Base-by-base conservation (phyloP, 2,797 vertebrate species). In the Erithacus rubecula region DNA sequence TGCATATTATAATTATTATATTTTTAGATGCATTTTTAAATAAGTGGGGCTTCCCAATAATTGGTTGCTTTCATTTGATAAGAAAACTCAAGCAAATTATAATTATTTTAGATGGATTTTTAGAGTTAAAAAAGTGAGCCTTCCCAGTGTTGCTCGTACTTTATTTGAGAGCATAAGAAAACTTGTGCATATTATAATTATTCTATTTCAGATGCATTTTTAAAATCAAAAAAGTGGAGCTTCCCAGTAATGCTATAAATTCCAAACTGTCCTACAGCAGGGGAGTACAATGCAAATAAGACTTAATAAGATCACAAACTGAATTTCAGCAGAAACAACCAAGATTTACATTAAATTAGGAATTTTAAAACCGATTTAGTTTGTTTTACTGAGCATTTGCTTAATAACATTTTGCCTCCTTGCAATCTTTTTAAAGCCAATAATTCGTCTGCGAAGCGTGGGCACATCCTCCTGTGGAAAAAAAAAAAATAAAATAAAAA, bases 341-440 rank as follows among this genome's bases (percentile, higher is more conserved):
- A 96, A 97, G 98, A 98, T 98, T 98, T 98, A 98, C 98, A 98
- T 98, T 98, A 98, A 98, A 98, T 98, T 98, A 98, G 97, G 97
- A 97, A 96, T 98, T 98, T 98, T 97, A 98, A 98, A 98, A 97
- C 97, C 65, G 97, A 98, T 98, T 98, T 98, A 98, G 98, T 98
- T 98, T 98, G 98, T 98, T 98, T 98, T 98, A 98, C 98, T 98
- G 98, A 98, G 97, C 98, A 98, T 98, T 98, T 98, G 98, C 98
- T 98, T 98, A 98, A 98, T 98, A 98, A 98, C 98, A 97, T 98
- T 98, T 98, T 11, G 94, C 97, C 97, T 97, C 94, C 98, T 95
- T 96, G 97, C 98, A 98, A 97, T 98, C 97, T 98, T 98, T 98
- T 98, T 97, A 97, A 98, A 98, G 98, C 95, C 97, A 98, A 98